Percentiles rank a stretch among this genome's conserved stretches.
These are phyloP conservation scores for Cyanistes caeruleus DNA, from an alignment of 2,113 vertebrate species.

Conservation along the genomic window DNA sequence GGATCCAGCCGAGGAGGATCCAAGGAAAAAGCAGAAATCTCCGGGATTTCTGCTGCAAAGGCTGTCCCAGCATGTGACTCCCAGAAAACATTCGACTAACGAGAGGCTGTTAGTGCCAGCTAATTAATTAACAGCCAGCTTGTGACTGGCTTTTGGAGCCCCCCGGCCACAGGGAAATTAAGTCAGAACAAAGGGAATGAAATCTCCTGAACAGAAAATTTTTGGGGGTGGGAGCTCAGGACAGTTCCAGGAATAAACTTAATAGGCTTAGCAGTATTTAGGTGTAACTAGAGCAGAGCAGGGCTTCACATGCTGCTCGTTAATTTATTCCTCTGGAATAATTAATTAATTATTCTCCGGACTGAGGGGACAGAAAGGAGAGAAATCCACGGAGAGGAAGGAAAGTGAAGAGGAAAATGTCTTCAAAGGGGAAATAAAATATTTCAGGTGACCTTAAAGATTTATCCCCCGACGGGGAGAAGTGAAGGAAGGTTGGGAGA, in stretches of 20 bases:
- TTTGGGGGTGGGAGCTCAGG: neutral
- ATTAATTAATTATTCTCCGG: no score
- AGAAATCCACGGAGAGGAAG: neutral
- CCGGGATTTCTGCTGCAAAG: neutral
- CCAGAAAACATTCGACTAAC: neutral
- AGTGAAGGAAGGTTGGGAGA: neutral
- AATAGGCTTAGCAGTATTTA: neutral
- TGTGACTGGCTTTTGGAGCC: neutral
- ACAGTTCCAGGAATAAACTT: slow-evolving; percentile 62
- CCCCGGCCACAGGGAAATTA: slow-evolving; percentile 26
- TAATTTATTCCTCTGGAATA: slow-evolving; percentile 55
- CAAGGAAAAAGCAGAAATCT: neutral
- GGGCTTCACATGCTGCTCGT: neutral
- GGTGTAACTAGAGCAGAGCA: neutral
- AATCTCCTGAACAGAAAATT: slow-evolving; percentile 35
- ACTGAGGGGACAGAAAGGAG: neutral
- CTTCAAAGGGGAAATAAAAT: neutral
- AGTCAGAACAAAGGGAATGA: slow-evolving; percentile 54
- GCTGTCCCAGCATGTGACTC: neutral
- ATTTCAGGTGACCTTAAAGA: neutral
- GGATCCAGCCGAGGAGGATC: neutral
- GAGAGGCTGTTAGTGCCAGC: slow-evolving; percentile 33
- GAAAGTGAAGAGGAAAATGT: neutral
- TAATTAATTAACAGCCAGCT: slow-evolving; percentile 66
- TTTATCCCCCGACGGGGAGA: neutral